Conservation (phyloP, 2,888 invertebrate genomes). For the Scaptomyza reducta region DNA sequence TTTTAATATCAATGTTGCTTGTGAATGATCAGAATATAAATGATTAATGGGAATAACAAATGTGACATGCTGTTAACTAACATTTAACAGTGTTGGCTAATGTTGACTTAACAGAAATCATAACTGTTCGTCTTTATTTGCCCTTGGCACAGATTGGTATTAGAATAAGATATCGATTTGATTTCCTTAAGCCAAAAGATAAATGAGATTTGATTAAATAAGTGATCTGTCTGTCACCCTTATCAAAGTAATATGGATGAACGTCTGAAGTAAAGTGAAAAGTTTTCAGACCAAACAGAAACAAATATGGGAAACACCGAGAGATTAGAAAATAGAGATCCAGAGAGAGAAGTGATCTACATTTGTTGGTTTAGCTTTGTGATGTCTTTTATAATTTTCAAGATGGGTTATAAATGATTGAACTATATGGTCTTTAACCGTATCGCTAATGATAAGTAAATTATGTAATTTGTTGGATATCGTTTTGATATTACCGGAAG, state of each 20-base stretch:
- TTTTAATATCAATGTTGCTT: slow-evolving; percentile 31
- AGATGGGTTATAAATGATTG: neutral
- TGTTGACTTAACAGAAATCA: slow-evolving; percentile 11
- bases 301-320: neutral
- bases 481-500: slow-evolving; percentile 56
- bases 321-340: slow-evolving; percentile 1
- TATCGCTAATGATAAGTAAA: slow-evolving; percentile 5
- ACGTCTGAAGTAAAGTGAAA: neutral
- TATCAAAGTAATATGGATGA: neutral
- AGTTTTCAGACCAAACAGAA: too few species aligned
- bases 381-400: slow-evolving; percentile 5
- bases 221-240: slow-evolving; percentile 18
- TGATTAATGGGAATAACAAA: slow-evolving; percentile 1
- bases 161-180: slow-evolving; percentile 12
- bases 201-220: slow-evolving; percentile 20
- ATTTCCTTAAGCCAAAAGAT: slow-evolving; percentile 7
- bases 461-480: slow-evolving; percentile 6
- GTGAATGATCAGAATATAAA: slow-evolving; percentile 17
- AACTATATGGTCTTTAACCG: slow-evolving; percentile 5
- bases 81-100: slow-evolving; percentile 19
- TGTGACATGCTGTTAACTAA: slow-evolving; percentile 49
- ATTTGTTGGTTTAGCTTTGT: neutral
- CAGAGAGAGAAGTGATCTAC: neutral
- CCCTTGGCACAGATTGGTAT: slow-evolving; percentile 51
- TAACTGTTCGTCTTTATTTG: slow-evolving; percentile 30